Evolutionary conservation across 2,113 vertebrate species (phyloP).

Genomic region (Engraulis encrasicolus): DNA sequence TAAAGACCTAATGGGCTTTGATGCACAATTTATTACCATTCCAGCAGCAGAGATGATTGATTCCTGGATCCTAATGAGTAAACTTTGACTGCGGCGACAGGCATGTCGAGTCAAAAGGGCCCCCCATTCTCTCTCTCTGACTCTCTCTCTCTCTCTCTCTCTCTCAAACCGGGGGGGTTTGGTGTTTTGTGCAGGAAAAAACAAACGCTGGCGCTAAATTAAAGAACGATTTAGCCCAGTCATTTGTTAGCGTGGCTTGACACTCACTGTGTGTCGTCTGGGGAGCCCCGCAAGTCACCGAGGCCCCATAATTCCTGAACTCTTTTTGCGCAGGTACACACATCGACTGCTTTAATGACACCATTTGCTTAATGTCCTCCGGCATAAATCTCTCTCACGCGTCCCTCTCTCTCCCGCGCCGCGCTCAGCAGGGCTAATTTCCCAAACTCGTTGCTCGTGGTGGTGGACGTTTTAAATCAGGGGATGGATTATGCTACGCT

Average conservation of each 20-base stretch:
- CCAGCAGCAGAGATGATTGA: constrained; percentile 65
- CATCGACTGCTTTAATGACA: constrained; percentile 59
- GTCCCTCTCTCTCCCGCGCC: too few relatives aligned
- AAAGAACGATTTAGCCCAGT: constrained; percentile 62
- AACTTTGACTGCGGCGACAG: constrained; percentile 55
- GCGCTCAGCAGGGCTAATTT: constrained; percentile 45
- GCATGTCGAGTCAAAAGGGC: constrained; percentile 49
- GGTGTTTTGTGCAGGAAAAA: constrained; percentile 14
- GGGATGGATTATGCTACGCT: not conserved
- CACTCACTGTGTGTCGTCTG: constrained; percentile 42
- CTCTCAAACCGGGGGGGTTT: not conserved
- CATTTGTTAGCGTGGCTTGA: constrained; percentile 60
- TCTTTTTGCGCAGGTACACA: constrained; percentile 57
- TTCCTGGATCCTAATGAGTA: constrained; percentile 57
- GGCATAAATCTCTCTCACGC: constrained; percentile 49
- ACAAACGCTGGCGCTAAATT: constrained; percentile 61
- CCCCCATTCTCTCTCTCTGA: constrained; percentile 44
- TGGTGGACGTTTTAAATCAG: not conserved
- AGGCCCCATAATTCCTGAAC: constrained; percentile 58
- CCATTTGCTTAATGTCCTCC: constrained; percentile 62
- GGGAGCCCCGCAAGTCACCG: constrained; percentile 45
- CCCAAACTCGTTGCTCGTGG: constrained; percentile 5
- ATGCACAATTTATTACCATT: constrained; percentile 62
- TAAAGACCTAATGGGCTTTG: constrained; percentile 64
- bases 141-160: constrained; percentile 49